Evolutionary conservation across 2,888 invertebrate species (phyloP), one percentile per base, ranked within the genome.

Genomic region (Crossocerus cetratus): DNA sequence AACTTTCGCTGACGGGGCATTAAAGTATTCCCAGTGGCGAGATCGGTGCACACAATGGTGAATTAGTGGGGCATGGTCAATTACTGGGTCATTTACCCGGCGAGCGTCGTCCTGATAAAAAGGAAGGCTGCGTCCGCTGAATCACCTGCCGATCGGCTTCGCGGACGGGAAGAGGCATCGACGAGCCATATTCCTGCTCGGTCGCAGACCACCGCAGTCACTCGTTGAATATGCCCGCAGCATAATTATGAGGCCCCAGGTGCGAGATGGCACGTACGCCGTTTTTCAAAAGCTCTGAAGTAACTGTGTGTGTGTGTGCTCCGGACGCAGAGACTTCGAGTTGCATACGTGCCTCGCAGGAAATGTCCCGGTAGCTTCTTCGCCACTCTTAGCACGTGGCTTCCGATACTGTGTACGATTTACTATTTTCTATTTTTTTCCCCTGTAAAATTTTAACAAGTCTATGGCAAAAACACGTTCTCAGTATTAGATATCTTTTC

Each of bases 211-310:
- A 65, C 64, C 74, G 64, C 64, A 65, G 74, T 74, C 73, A 60
- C 62, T 69, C 77, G 65, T 11, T 65, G 78, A 73, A 72, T 76
- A 80, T 82, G 80, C 82, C 22, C 61, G 44, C n/a, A 59, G 77
- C 76, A 76, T 82, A 84, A 76, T 76, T 75, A 76, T 76, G 71
- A 75, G 67, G 66, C 71, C 71, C 56, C 76, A 71, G 76, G 64
- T 75, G 76, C 74, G 65, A 65, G 74, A 61, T 79, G 67, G 70
- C 81, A 83, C 83, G 82, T 76, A 82, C 56, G 61, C 71, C 63
- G n/a, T 72, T 78, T 71, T 73, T 69, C 76, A 69, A 72, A 79
- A 80, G 59, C 70, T 70, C 64, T 74, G 72, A 56, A 66, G 65
- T 67, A 69, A 54, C 65, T 65, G 11, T 57, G 18, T 20, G 20